Percentiles rank a stretch among this genome's conserved stretches.
phyloP scores from a whole-genome alignment of 1,140 invertebrate species.

The Zaprionus nigranus region DNA sequence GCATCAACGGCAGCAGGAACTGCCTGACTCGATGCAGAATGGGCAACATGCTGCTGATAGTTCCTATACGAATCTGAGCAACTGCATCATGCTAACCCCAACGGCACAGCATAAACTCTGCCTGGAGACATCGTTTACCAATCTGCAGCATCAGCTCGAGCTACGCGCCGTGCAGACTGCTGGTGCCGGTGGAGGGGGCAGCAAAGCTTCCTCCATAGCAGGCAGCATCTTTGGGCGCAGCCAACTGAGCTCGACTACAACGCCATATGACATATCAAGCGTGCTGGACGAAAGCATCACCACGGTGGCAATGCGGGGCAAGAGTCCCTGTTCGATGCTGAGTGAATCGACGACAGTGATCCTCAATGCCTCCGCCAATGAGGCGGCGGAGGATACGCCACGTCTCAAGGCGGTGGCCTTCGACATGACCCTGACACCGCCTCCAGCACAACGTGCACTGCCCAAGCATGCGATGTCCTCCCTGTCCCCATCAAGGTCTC shows the following conservation, averaged over 20 bases:
- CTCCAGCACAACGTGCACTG: slow-evolving; percentile 10
- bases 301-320: slow-evolving; percentile 61
- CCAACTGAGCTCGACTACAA: slow-evolving; percentile 69
- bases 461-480: slow-evolving; percentile 10
- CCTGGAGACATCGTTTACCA: slow-evolving; percentile 91
- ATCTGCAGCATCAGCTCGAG: slow-evolving; percentile 75
- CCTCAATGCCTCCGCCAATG: too few relatives aligned
- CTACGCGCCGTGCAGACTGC: slow-evolving; percentile 7
- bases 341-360: slow-evolving; percentile 70
- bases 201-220: slow-evolving; percentile 85
- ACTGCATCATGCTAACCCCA: slow-evolving; percentile 79
- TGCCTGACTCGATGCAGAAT: slow-evolving; percentile 21
- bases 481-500: slow-evolving; percentile 38
- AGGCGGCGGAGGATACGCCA: slow-evolving; percentile 32
- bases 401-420: slow-evolving; percentile 74
- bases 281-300: slow-evolving; percentile 72
- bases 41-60: slow-evolving; percentile 55
- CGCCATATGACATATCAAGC: slow-evolving; percentile 80
- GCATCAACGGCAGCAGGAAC: slow-evolving; percentile 36
- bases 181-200: slow-evolving; percentile 33
- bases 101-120: slow-evolving; percentile 87
- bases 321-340: slow-evolving; percentile 70
- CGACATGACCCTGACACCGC: slow-evolving; percentile 61
- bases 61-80: slow-evolving; percentile 75
- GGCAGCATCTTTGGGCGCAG: slow-evolving; percentile 82